Conservation (phyloP, 1,140 invertebrate genomes). For the Eumaeus atala region DNA sequence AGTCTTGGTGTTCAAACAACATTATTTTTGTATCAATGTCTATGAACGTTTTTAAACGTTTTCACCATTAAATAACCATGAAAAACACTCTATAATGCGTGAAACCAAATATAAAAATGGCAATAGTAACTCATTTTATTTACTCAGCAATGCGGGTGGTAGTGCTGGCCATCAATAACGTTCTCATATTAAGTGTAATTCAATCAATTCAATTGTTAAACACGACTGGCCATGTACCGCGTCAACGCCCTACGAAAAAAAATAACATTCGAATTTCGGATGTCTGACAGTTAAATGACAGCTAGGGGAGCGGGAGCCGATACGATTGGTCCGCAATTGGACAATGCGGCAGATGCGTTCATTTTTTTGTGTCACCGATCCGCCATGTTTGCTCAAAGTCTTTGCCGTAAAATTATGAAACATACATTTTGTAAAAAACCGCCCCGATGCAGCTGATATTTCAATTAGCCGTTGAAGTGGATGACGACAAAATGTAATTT, state of each 20-base stretch:
- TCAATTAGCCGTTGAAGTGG: slow-evolving; percentile 37
- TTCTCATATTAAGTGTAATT: slow-evolving; percentile 54
- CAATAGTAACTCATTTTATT: slow-evolving; percentile 24
- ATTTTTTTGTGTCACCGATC: slow-evolving; percentile 27
- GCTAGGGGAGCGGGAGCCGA: slow-evolving; percentile 58
- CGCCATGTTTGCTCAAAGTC: slow-evolving; percentile 66
- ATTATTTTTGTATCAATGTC: too few species aligned
- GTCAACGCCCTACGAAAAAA: slow-evolving; percentile 60
- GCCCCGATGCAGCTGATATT: slow-evolving; percentile 43
- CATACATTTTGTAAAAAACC: slow-evolving; percentile 29
- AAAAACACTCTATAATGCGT: too few species aligned
- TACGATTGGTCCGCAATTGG: slow-evolving; percentile 60
- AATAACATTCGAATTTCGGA: slow-evolving; percentile 45
- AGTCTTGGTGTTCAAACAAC: too few species aligned
- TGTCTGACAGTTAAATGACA: slow-evolving; percentile 55
- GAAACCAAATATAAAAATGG: slow-evolving; percentile 4
- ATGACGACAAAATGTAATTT: slow-evolving; percentile 12
- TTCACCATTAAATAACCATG: too few species aligned
- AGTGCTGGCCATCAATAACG: slow-evolving; percentile 45
- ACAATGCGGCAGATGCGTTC: slow-evolving; percentile 66
- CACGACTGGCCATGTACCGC: slow-evolving; percentile 48
- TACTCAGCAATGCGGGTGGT: slow-evolving; percentile 55
- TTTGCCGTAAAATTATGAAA: slow-evolving; percentile 54
- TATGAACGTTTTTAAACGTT: too few species aligned
- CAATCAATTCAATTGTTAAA: slow-evolving; percentile 66